Conservation (phyloP, 2,113 vertebrate genomes). For the Nipponia nippon region DNA sequence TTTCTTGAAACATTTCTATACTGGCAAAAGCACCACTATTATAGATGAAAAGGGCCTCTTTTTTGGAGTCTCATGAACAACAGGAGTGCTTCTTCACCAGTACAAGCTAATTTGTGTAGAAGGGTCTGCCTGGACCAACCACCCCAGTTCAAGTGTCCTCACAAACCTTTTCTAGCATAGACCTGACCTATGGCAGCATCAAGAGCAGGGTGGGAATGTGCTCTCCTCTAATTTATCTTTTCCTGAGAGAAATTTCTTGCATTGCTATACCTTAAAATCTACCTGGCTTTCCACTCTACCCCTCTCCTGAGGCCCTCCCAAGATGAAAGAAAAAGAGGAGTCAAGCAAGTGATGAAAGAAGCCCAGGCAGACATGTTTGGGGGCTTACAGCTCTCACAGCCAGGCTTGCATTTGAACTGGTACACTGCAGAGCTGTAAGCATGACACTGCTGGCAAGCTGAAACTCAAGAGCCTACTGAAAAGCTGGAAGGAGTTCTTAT, state of each 20-base stretch:
- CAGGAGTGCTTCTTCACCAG: background rate
- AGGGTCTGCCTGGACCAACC: background rate
- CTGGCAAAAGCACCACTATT: background rate
- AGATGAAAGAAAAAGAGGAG: background rate
- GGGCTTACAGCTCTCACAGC: background rate
- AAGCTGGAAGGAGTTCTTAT: background rate
- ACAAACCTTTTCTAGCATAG: background rate
- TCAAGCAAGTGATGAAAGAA: background rate
- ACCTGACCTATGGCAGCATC: background rate
- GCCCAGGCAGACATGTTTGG: accelerated
- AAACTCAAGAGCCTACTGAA: background rate
- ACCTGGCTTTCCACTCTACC: background rate
- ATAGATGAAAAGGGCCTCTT: background rate
- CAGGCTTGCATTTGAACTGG: background rate
- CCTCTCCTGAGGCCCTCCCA: accelerated
- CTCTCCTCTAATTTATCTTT: background rate
- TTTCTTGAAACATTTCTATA: background rate
- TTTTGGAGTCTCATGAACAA: background rate
- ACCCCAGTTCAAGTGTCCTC: background rate
- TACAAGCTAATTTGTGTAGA: background rate
- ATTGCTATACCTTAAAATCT: background rate
- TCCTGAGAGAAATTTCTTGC: background rate
- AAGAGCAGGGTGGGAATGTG: background rate
- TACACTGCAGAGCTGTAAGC: background rate
- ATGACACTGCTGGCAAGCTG: background rate